Evolutionary conservation across 2,888 invertebrate genomes (phyloP), one percentile per base, ranked within the genome.

Genomic region (Hirtodrosophila trivittata): DNA sequence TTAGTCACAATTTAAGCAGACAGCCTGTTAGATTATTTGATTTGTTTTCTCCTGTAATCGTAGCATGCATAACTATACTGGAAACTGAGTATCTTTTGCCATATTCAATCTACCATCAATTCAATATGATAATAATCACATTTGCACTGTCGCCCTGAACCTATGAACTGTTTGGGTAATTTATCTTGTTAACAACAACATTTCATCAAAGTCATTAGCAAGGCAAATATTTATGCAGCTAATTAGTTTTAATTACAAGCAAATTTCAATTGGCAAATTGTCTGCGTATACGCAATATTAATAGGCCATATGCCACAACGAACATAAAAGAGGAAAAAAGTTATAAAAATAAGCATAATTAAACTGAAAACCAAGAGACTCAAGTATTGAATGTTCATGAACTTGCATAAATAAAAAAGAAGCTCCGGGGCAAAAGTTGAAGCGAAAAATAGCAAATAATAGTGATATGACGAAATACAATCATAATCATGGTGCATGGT

Each of bases 391-490:
- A 64, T 45, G 62, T 32, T 18, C 42, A 47, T 35, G 41, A 39
- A 60, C 46, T 32, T 49, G 30, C 42, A 55, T 7, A 28, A 58
- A 54, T 50, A 30, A 45, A 47, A 52, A 16, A 46, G 8, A 49
- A 46, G 55, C 60, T 65, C 50, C 39, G 52, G 69, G 65, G 56
- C 59, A 51, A 51, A 77, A 75, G 62, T 55, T 68, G 60, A 86
- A 80, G 84, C 84, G 81, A 76, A 75, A 78, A 86, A 86, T 76
- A 68, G 84, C 86, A 80, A 80, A 80, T 80, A 80, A 80, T 80
- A 84, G 85, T 80, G 86, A 80, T 86, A 86, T 86, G 80, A 86
- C 81, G 85, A 80, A 80, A 86, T 76, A 84, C 77, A 80, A 80
- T 80, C 82, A 80, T 80, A 86, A 84, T 84, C 81, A 70, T 57